These are phyloP conservation scores for Berghia stephanieae DNA, from an alignment of 1,140 invertebrate genomes.

Conservation along the genomic window DNA sequence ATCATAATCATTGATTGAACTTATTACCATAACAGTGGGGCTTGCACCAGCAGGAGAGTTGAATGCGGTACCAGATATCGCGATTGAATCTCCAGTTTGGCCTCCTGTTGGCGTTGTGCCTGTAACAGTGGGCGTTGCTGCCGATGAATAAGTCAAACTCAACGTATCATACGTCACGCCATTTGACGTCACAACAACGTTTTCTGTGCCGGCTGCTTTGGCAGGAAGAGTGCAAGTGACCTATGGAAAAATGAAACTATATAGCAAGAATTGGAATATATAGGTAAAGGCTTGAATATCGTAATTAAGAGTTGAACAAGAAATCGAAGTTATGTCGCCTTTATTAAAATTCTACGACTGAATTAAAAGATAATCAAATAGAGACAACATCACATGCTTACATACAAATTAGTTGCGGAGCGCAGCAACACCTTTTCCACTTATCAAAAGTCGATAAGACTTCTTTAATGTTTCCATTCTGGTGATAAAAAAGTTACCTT, in stretches of 20 bases:
- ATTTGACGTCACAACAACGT: slow-evolving; percentile 40
- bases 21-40: slow-evolving; percentile 35
- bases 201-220: slow-evolving; percentile 31
- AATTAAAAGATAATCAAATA: no score
- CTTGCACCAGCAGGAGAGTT: slow-evolving; percentile 25
- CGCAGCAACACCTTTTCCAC: no score
- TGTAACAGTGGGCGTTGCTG: slow-evolving; percentile 43
- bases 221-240: slow-evolving; percentile 41
- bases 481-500: no score
- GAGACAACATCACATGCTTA: no score
- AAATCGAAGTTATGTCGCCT: no score
- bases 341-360: no score
- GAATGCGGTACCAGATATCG: slow-evolving; percentile 43
- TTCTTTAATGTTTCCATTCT: not conserved
- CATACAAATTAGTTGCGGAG: no score
- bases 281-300: no score
- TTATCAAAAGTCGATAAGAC: not conserved
- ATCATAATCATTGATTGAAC: no score
- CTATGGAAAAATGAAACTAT: no score
- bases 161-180: slow-evolving; percentile 27
- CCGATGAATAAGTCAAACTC: slow-evolving; percentile 28
- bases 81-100: slow-evolving; percentile 26
- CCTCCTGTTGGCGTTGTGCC: slow-evolving; percentile 34
- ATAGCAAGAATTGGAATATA: no score
- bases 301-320: no score